Conservation (phyloP, 2,113 vertebrate species). For the Epinephelus fuscoguttatus region DNA sequence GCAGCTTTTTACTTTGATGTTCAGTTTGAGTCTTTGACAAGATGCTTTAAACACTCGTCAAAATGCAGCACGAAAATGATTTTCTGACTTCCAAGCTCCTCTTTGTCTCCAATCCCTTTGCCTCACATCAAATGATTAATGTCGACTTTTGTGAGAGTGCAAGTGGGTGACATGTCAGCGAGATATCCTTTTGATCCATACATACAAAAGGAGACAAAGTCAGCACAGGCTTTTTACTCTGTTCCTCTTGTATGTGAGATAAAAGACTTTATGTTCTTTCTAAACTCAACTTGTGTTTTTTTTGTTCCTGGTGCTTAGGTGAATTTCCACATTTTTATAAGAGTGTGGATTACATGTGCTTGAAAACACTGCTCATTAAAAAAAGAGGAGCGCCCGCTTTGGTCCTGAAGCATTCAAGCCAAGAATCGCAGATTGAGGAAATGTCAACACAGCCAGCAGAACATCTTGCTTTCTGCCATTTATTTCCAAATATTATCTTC, state of each 20-base stretch:
- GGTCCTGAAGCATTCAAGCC: constrained; percentile 7
- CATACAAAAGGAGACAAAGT: constrained; percentile 56
- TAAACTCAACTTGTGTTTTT: constrained; percentile 26
- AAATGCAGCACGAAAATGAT: constrained; percentile 39
- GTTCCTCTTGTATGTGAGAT: constrained; percentile 43
- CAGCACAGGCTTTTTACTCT: constrained; percentile 32
- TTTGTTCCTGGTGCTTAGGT: constrained; percentile 8
- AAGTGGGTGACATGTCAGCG: constrained; percentile 56
- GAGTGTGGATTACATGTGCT: constrained; percentile 7
- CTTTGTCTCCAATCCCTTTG: constrained; percentile 49
- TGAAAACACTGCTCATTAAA: constrained; percentile 2
- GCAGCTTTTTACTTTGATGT: constrained; percentile 12
- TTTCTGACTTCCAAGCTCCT: constrained; percentile 45
- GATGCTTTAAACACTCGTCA: constrained; percentile 38
- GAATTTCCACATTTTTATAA: constrained; percentile 4
- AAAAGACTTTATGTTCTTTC: constrained; percentile 52
- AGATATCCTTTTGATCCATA: constrained; percentile 68
- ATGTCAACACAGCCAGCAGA: constrained; percentile 63
- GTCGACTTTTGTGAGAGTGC: constrained; percentile 37
- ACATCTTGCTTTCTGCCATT: constrained; percentile 58
- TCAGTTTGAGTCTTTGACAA: constrained; percentile 3
- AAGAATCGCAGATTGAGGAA: constrained; percentile 53
- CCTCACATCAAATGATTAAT: constrained; percentile 61
- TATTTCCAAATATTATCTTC: constrained; percentile 74
- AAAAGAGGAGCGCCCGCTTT: constrained; percentile 31